Conservation (phyloP, 2,888 invertebrate genomes). For the Argyresthia albistria region DNA sequence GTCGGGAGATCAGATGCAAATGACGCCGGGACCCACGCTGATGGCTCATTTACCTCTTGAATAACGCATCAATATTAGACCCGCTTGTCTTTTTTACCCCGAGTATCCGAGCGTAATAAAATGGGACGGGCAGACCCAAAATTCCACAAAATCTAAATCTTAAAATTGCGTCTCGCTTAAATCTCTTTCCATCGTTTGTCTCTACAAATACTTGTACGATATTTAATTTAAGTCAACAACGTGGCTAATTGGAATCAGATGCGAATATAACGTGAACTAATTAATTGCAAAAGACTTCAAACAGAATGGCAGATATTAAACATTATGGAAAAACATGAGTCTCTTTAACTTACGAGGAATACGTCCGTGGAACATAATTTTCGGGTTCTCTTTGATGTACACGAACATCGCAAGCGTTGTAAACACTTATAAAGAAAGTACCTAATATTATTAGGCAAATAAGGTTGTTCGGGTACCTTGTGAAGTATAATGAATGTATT, state of each 20-base stretch:
- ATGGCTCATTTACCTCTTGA: constrained; percentile 66
- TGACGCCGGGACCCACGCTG: constrained; percentile 41
- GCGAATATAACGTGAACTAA: constrained; percentile 25
- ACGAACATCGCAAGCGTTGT: neutral
- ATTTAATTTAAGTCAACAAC: neutral
- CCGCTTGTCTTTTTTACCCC: constrained; percentile 1
- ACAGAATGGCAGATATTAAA: constrained; percentile 24
- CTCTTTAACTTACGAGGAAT: neutral
- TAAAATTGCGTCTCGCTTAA: neutral
- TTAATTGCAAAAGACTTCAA: constrained; percentile 36
- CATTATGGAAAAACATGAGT: constrained; percentile 3
- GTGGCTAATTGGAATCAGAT: constrained; percentile 10
- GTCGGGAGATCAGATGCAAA: constrained; percentile 63
- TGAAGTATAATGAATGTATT: too few relatives aligned
- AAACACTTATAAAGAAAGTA: neutral
- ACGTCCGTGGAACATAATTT: neutral
- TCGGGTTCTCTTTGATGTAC: constrained; percentile 1
- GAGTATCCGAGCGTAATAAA: neutral
- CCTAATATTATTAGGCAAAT: too few relatives aligned
- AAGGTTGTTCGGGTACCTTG: too few relatives aligned
- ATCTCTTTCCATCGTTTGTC: neutral
- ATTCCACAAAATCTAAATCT: neutral
- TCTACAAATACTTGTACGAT: neutral
- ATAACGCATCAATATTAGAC: constrained; percentile 53
- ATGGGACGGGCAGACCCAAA: neutral